Conservation (phyloP, 2,113 vertebrate species). For the Picathartes gymnocephalus region DNA sequence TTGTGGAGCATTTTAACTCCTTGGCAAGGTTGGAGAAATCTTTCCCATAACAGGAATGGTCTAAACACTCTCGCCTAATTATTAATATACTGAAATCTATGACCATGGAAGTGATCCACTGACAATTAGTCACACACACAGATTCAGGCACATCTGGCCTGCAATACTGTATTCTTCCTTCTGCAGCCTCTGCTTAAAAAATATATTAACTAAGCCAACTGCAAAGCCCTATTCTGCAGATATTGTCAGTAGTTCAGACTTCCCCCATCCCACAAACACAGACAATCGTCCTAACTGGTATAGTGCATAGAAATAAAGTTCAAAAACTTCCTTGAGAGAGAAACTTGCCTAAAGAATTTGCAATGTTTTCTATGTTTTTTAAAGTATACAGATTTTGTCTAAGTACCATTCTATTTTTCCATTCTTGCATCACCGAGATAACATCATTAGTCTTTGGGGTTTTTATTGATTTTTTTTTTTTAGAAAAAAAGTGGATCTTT, state of each 20-base stretch:
- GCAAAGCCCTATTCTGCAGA: not conserved
- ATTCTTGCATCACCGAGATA: not conserved
- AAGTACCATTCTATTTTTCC: not conserved
- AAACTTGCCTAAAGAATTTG: not conserved
- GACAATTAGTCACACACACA: not conserved
- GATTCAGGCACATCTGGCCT: not conserved
- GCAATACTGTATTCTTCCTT: not conserved
- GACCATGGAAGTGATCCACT: not conserved
- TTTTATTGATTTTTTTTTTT: not conserved
- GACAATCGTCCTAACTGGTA: not conserved
- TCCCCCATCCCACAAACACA: not conserved
- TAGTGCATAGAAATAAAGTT: not conserved
- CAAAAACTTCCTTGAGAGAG: not conserved
- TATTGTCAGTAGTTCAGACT: not conserved
- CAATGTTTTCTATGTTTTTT: not conserved
- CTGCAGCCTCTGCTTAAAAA: not conserved
- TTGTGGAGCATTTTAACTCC: not conserved
- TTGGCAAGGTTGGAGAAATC: not conserved
- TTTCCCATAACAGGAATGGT: not conserved
- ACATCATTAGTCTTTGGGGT: not conserved
- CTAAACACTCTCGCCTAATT: not conserved
- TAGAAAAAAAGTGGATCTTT: not conserved
- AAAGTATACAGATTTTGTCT: not conserved
- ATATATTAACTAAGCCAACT: not conserved
- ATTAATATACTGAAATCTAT: not conserved